These are phyloP conservation scores for Odobenus rosmarus DNA, from an alignment of 2,113 vertebrate species.

Conservation along the genomic window DNA sequence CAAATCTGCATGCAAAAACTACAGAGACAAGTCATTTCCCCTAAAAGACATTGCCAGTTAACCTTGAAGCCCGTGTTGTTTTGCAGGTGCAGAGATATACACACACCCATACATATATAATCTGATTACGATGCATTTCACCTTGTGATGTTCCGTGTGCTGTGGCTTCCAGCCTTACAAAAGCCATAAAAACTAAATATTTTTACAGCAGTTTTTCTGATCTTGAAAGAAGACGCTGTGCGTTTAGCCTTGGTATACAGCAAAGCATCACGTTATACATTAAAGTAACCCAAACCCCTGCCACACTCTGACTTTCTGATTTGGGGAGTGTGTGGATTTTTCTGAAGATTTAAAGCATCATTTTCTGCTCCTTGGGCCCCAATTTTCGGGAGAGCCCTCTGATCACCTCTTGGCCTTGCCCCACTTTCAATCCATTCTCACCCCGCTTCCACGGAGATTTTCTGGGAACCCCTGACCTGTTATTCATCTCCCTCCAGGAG, in stretches of 20 bases:
- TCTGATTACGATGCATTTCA: not conserved
- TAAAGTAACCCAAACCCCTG: not conserved
- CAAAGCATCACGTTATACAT: not conserved
- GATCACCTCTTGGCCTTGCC: not conserved
- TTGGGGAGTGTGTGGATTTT: not conserved
- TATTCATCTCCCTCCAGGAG: not conserved
- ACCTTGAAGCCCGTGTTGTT: not conserved
- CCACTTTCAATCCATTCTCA: not conserved
- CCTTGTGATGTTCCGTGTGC: not conserved
- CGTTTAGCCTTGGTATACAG: not conserved
- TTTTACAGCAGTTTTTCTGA: slow-evolving; percentile 10
- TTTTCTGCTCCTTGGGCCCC: not conserved
- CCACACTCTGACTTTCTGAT: not conserved
- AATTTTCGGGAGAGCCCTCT: not conserved
- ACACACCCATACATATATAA: not conserved
- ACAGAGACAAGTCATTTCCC: not conserved
- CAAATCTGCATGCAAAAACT: not conserved
- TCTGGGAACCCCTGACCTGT: not conserved
- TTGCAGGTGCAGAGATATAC: not conserved
- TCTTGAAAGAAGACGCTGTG: not conserved
- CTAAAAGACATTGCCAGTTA: not conserved
- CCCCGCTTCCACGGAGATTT: not conserved
- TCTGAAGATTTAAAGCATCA: not conserved
- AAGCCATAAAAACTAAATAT: not conserved
- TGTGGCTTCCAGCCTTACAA: not conserved